Evolutionary conservation across 1,140 invertebrate species (phyloP), one percentile per base, ranked within the genome.

Genomic region (Drosophila melanica): DNA sequence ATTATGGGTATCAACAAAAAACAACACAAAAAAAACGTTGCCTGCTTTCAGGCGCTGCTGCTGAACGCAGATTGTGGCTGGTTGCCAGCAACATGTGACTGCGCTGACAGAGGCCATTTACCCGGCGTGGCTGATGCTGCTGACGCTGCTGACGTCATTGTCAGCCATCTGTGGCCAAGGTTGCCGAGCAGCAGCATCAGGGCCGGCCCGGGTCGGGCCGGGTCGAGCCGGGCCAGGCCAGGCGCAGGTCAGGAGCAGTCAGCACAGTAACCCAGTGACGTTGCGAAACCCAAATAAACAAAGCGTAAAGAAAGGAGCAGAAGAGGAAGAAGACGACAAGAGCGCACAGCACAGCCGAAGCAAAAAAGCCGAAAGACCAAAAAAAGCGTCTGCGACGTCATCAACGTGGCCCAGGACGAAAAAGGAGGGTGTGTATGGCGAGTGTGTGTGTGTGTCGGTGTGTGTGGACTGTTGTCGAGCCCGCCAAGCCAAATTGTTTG

Each of bases 21-120:
- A 1, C n/a, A n/a, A n/a, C n/a, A n/a, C n/a, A n/a, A n/a, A n/a
- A n/a, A n/a, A 58, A 37, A 1, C n/a, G n/a, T 54, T 81, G 81
- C 69, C 69, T 54, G 41, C 63, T 72, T 84, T 75, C 48, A 74
- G 84, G 77, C 79, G 73, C 69, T 78, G 37, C 14, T 33, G 30
- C 23, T 41, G 59, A 3, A 10, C 33, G 33, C 10, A 9, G 10
- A 30, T 50, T 72, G 63, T 64, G 66, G 68, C 45, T 66, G 54
- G 50, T 27, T 54, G 68, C 45, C 67, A 84, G 84, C 84, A 89
- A 89, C 84, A 89, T 89, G 85, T 89, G 84, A 87, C 76, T 59
- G 68, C 20, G 64, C 51, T 70, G 76, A 74, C 75, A 90, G 81
- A 89, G 89, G 84, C 78, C 89, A 78, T 90, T 90, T 90, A 90